Percentiles rank a stretch among this genome's conserved stretches.
Conservation (phyloP, 2,888 invertebrate genomes). For the Caenorhabditis sinica region DNA sequence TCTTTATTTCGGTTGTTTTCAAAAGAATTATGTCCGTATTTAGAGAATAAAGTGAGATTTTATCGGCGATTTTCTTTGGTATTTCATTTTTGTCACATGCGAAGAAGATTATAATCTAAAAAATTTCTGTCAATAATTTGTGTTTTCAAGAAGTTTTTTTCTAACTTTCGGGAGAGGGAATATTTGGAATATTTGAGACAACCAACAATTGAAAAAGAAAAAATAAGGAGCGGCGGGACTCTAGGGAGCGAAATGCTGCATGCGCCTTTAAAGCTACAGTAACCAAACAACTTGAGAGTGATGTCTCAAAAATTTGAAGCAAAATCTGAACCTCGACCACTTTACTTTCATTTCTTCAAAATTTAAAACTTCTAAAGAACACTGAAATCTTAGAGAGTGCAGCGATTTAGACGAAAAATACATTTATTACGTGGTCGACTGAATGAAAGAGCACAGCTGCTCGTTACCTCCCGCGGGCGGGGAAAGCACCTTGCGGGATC, state of each 20-base stretch:
- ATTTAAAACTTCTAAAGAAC: slow-evolving; percentile 29
- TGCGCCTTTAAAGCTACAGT: slow-evolving; percentile 3
- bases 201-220: not conserved
- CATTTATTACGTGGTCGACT: slow-evolving; percentile 59
- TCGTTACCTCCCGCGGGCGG: slow-evolving; percentile 46
- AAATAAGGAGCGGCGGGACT: not conserved
- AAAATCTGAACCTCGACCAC: slow-evolving; percentile 9
- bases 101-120: slow-evolving; percentile 18
- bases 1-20: not conserved
- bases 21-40: not conserved
- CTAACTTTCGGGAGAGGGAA: not conserved
- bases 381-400: slow-evolving; percentile 27
- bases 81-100: slow-evolving; percentile 15
- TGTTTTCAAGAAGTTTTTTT: not conserved
- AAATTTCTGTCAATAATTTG: not conserved
- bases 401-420: slow-evolving; percentile 28
- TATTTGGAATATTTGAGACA: not conserved
- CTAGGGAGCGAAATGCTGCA: not conserved
- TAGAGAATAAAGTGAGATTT: not conserved
- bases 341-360: slow-evolving; percentile 12
- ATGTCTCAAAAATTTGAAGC: not conserved
- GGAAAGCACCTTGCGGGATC: slow-evolving; percentile 36
- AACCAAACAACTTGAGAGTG: not conserved
- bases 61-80: slow-evolving; percentile 5
- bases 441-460: slow-evolving; percentile 43